Percentiles rank a stretch among this genome's conserved stretches.
phyloP scores from a whole-genome alignment of 2,113 vertebrate species.

The Pao palembangensis region DNA sequence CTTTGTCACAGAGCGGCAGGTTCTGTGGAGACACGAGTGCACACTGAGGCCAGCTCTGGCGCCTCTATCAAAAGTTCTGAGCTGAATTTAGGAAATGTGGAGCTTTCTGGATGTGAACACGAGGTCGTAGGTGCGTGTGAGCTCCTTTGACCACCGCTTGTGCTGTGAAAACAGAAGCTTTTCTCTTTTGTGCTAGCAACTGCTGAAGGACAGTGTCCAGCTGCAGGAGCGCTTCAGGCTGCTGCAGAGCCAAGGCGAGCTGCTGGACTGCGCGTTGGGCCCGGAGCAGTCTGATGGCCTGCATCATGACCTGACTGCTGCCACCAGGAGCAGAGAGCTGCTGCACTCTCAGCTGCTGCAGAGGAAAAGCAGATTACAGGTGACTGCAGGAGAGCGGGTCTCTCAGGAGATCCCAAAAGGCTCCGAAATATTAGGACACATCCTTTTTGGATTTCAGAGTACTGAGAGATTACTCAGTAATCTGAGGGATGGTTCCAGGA shows the following conservation, averaged over 20 bases:
- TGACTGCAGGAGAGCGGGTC: not conserved
- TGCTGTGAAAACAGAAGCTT: too few relatives aligned
- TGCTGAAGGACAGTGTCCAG: constrained; percentile 77
- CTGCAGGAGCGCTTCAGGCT: constrained; percentile 79
- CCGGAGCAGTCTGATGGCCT: constrained; percentile 70
- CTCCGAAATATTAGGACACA: not conserved
- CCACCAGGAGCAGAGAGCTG: constrained; percentile 77
- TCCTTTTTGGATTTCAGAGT: not conserved
- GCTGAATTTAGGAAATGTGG: too few relatives aligned
- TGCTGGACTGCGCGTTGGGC: constrained; percentile 80
- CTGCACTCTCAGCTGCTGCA: constrained; percentile 81
- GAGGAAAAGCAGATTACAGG: constrained; percentile 83
- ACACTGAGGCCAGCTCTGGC: too few relatives aligned
- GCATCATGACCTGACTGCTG: constrained; percentile 69
- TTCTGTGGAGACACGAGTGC: too few relatives aligned
- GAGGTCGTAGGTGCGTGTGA: too few relatives aligned
- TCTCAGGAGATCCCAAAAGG: not conserved
- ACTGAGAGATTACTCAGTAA: too few relatives aligned
- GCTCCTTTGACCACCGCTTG: too few relatives aligned
- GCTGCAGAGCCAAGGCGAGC: constrained; percentile 78
- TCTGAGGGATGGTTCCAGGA: too few relatives aligned
- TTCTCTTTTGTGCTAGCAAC: constrained; percentile 41
- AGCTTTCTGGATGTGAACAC: too few relatives aligned
- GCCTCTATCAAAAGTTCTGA: too few relatives aligned
- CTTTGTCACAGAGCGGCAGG: too few relatives aligned